These are phyloP conservation scores for Penaeus japonicus DNA, from an alignment of 1,140 invertebrate genomes.

Conservation along the genomic window DNA sequence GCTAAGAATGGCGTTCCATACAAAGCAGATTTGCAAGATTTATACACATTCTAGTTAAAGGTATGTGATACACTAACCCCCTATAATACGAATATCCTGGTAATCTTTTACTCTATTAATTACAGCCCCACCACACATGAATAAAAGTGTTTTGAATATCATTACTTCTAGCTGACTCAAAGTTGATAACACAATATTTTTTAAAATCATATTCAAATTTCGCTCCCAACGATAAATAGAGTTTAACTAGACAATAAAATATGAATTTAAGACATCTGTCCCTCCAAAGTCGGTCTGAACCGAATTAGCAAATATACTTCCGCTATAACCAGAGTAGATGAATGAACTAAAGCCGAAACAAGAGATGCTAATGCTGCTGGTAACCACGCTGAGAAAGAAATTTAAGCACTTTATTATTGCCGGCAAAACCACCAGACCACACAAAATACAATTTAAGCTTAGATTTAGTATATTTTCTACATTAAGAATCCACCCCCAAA, in stretches of 20 bases:
- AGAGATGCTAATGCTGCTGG: conserved; percentile 76
- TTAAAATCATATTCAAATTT: conserved; percentile 49
- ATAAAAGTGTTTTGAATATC: conserved; percentile 33
- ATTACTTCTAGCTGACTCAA: conserved; percentile 49
- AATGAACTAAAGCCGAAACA: conserved; percentile 77
- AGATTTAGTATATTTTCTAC: too few species aligned
- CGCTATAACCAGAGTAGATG: conserved; percentile 77
- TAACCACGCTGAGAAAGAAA: conserved; percentile 76
- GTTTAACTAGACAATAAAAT: conserved; percentile 29
- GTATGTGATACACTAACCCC: neutral
- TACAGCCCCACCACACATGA: conserved; percentile 3
- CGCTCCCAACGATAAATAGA: conserved; percentile 28
- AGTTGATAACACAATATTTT: conserved; percentile 52
- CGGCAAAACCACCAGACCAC: too few species aligned
- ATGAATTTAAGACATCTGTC: neutral
- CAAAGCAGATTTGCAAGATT: neutral
- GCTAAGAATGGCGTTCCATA: conserved; percentile 13
- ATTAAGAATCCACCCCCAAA: too few species aligned
- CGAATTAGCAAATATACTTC: conserved; percentile 77
- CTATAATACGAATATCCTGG: conserved; percentile 16
- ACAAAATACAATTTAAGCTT: too few species aligned
- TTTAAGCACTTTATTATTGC: conserved; percentile 78
- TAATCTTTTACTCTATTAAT: conserved; percentile 21
- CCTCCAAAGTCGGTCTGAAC: conserved; percentile 55
- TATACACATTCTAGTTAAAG: neutral